phyloP scores from a whole-genome alignment of 2,113 vertebrate genomes.

The Hiodon tergisus region DNA sequence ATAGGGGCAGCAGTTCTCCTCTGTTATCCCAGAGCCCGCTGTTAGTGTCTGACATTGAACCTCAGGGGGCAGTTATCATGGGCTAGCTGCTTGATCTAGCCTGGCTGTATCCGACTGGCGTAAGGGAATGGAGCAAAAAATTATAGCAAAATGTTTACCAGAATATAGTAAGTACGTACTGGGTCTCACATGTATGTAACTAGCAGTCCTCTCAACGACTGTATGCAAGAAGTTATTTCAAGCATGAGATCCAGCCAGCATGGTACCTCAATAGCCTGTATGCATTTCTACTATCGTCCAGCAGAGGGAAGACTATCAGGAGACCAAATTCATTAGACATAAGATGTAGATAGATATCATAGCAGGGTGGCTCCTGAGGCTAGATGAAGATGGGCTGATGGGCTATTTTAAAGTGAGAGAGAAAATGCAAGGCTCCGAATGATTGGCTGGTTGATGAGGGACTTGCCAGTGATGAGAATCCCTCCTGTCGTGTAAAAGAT shows the following conservation, averaged over 20 bases:
- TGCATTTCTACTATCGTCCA: constrained; percentile 15
- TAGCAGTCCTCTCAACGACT: no score
- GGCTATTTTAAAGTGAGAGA: constrained; percentile 82
- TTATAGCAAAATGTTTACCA: background rate
- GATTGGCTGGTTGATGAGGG: constrained; percentile 83
- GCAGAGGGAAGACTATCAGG: constrained; percentile 11
- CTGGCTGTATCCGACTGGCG: no score
- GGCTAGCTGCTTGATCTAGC: no score
- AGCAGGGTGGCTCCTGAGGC: no score
- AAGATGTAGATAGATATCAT: no score
- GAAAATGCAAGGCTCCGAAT: constrained; percentile 75
- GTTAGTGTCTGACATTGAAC: background rate
- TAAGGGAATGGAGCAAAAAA: background rate
- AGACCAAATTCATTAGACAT: no score
- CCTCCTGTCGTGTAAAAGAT: background rate
- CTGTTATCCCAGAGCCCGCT: background rate
- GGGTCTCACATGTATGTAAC: background rate
- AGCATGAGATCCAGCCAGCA: no score
- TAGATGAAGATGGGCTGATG: constrained; percentile 60
- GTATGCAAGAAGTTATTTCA: no score
- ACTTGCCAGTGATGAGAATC: constrained; percentile 78
- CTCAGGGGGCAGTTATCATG: background rate
- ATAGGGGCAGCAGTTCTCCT: background rate
- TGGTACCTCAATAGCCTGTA: no score
- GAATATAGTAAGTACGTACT: background rate